Conservation (phyloP, 2,113 vertebrate genomes). For the Notarius quadriscutis region DNA sequence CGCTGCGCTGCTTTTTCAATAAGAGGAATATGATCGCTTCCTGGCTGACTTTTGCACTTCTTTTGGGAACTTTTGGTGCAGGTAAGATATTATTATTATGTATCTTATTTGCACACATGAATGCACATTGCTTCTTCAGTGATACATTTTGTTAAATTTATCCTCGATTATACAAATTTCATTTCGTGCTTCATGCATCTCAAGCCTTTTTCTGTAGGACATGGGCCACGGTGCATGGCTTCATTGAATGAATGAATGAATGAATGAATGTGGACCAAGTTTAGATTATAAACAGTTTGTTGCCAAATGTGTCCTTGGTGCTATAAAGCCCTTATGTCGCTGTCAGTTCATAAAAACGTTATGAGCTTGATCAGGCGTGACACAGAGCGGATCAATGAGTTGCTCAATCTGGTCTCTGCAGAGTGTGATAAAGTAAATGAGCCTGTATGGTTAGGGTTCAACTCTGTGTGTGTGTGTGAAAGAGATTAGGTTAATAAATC, state of each 20-base stretch:
- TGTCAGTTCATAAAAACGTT: slow-evolving; percentile 28
- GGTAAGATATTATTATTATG: slow-evolving; percentile 67
- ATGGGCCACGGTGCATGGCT: neutral
- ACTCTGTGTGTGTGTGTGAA: neutral
- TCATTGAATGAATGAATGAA: neutral
- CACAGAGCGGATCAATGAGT: slow-evolving; percentile 15
- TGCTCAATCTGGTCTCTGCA: neutral
- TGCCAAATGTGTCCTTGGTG: neutral
- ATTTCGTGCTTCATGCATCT: neutral
- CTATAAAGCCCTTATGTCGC: neutral
- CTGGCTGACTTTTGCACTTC: slow-evolving; percentile 77
- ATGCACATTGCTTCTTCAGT: neutral
- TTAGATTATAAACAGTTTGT: neutral
- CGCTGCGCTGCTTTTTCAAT: slow-evolving; percentile 52
- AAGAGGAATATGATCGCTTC: slow-evolving; percentile 75
- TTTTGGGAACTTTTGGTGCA: slow-evolving; percentile 83
- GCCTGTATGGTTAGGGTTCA: neutral
- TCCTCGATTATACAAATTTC: too few species aligned
- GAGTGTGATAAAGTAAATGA: slow-evolving; percentile 3
- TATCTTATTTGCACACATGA: neutral
- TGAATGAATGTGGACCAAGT: neutral
- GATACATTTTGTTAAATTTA: neutral
- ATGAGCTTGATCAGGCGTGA: slow-evolving; percentile 20
- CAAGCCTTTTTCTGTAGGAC: neutral
- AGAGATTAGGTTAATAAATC: neutral